These are phyloP conservation scores for Eufriesea mexicana DNA, from an alignment of 1,140 invertebrate genomes.

Conservation along the genomic window DNA sequence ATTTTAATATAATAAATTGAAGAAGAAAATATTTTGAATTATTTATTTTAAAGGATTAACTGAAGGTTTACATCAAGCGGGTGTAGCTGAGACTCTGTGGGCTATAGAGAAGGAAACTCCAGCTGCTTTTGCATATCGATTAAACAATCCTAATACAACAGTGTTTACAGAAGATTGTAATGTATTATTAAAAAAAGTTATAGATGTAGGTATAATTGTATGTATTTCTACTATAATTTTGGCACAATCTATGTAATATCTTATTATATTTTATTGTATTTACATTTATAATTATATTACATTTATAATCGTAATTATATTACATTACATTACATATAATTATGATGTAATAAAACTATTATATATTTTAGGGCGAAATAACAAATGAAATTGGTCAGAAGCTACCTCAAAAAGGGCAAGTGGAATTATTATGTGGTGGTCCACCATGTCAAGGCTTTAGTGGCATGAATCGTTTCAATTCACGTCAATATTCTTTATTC, in stretches of 20 bases:
- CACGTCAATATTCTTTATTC: constrained; percentile 92
- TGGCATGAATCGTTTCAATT: constrained; percentile 95
- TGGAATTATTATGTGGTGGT: constrained; percentile 93
- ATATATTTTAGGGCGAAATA: constrained; percentile 81
- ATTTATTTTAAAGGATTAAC: constrained; percentile 81
- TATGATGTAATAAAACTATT: not conserved
- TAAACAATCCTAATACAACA: constrained; percentile 89
- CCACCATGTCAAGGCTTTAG: constrained; percentile 97
- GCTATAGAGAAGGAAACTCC: constrained; percentile 91
- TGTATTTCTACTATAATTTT: not conserved
- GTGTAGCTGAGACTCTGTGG: constrained; percentile 88
- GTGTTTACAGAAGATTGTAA: constrained; percentile 94
- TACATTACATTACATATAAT: too few relatives aligned
- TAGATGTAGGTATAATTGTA: constrained; percentile 66
- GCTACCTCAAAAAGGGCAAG: constrained; percentile 90
- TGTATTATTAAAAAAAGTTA: constrained; percentile 83
- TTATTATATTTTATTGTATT: too few relatives aligned
- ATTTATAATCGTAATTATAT: not conserved
- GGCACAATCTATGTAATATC: not conserved
- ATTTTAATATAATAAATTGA: constrained; percentile 12
- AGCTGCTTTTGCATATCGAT: constrained; percentile 90
- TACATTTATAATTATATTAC: not conserved
- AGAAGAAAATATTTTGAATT: not conserved
- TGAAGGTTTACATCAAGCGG: constrained; percentile 88
- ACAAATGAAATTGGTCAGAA: constrained; percentile 84